phyloP scores from a whole-genome alignment of 2,797 vertebrate genomes.

The Chaenodraco wilsoni region DNA sequence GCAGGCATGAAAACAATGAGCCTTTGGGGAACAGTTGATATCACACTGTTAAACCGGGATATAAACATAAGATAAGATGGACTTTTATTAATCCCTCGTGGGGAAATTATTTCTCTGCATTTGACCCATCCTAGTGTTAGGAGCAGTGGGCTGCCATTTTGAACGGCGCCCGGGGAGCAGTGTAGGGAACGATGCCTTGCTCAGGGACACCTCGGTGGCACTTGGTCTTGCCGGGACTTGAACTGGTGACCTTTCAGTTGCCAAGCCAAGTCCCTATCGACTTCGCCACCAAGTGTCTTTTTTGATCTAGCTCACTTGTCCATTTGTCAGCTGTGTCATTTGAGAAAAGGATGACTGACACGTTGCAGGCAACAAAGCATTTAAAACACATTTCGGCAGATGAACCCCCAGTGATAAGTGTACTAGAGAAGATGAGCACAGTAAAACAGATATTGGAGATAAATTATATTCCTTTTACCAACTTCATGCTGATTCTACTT shows the following conservation, averaged over 20 bases:
- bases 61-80: no score
- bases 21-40: conserved; percentile 31
- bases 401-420: not conserved
- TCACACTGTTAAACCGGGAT: conserved; percentile 2
- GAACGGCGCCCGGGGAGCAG: no score
- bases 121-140: no score
- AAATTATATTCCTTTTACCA: not conserved
- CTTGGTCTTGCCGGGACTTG: no score
- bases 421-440: not conserved
- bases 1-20: conserved; percentile 47
- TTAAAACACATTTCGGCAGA: not conserved
- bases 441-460: not conserved
- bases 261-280: no score
- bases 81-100: no score
- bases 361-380: conserved; percentile 37
- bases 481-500: not conserved
- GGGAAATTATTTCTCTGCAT: no score
- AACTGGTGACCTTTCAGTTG: no score
- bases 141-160: no score
- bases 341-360: not conserved
- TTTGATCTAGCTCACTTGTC: not conserved
- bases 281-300: no score
- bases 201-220: no score
- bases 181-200: no score
- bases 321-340: conserved; percentile 25